phyloP scores from a whole-genome alignment of 2,888 invertebrate genomes.

The Catonia carolina region DNA sequence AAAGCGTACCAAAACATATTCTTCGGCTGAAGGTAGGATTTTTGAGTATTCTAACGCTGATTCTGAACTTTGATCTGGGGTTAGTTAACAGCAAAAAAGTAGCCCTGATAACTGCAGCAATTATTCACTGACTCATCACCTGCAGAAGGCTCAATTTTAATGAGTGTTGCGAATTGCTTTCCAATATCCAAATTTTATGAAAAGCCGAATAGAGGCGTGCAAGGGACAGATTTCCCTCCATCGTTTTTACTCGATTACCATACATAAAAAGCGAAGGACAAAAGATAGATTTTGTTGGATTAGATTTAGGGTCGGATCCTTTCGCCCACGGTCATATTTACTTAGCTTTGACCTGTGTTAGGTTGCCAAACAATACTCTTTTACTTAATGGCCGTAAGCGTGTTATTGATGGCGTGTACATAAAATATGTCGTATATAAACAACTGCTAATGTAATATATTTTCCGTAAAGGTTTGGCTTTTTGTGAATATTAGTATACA shows the following conservation, averaged over 20 bases:
- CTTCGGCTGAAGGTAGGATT: slow-evolving; percentile 8
- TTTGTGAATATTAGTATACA: too few species aligned
- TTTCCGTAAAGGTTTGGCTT: too few species aligned
- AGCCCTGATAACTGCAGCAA: neutral
- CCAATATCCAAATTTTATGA: too few species aligned
- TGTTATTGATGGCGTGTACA: slow-evolving; percentile 4
- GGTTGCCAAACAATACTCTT: neutral
- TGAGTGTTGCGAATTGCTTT: too few species aligned
- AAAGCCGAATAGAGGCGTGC: too few species aligned
- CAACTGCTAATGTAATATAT: too few species aligned
- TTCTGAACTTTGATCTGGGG: slow-evolving; percentile 15
- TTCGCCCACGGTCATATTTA: slow-evolving; percentile 19
- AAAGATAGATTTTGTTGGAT: slow-evolving; percentile 2
- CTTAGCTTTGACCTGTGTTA: neutral
- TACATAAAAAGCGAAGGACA: slow-evolving; percentile 17
- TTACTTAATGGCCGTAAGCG: neutral
- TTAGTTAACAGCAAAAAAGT: slow-evolving; percentile 16
- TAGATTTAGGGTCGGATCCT: slow-evolving; percentile 5
- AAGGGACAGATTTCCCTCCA: too few species aligned
- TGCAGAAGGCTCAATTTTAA: neutral
- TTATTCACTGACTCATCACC: neutral
- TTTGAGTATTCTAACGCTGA: slow-evolving; percentile 6
- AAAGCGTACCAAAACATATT: slow-evolving; percentile 11
- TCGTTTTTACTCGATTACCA: too few species aligned
- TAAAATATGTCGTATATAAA: too few species aligned